phyloP scores from a whole-genome alignment of 2,113 vertebrate genomes.

The Mus musculus region GRCm39 chr10:4731501-4732000 shows the following conservation, averaged over 20 bases:
- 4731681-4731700: not conserved
- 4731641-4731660: not conserved
- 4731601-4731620: no score
- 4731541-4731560: not conserved
- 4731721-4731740: not conserved
- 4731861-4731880: conserved; percentile 20
- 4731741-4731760: no score
- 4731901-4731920: not conserved
- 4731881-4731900: not conserved
- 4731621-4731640: no score
- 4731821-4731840: not conserved
- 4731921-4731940: not conserved
- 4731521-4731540: not conserved
- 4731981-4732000: conserved; percentile 31
- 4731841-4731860: not conserved
- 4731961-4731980: not conserved
- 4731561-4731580: not conserved
- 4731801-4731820: not conserved
- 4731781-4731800: not conserved
- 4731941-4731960: not conserved
- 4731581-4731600: not conserved
- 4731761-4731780: not conserved
- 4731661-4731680: not conserved
- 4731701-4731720: not conserved
- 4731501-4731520: not conserved